These are phyloP conservation scores for Leucozona laternaria DNA, from an alignment of 2,888 invertebrate species.

Conservation along the genomic window DNA sequence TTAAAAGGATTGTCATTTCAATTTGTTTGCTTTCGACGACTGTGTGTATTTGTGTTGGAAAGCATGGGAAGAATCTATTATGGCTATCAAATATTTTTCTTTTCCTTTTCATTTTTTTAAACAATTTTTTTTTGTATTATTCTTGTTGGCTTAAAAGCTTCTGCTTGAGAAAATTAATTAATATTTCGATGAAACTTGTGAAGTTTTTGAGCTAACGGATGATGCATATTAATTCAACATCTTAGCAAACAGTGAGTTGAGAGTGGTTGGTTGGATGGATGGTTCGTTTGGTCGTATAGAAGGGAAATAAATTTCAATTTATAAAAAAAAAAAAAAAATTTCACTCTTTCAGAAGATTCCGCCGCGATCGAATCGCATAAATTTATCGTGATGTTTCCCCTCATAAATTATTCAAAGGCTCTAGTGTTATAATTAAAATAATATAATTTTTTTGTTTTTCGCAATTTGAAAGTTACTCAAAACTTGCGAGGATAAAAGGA, in stretches of 20 bases:
- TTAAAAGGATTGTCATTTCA: conserved; percentile 66
- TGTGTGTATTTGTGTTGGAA: conserved; percentile 30
- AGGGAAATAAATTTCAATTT: conserved; percentile 58
- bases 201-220: conserved; percentile 50
- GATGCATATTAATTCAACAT: conserved; percentile 71
- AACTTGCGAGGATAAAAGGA: neutral
- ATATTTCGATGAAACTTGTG: conserved; percentile 56
- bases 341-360: conserved; percentile 16
- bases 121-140: conserved; percentile 25
- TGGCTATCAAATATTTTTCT: conserved; percentile 56
- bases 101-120: conserved; percentile 1
- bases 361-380: conserved; percentile 46
- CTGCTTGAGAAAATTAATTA: conserved; percentile 61
- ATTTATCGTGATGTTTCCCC: conserved; percentile 24
- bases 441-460: conserved; percentile 27
- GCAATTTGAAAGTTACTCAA: conserved; percentile 22
- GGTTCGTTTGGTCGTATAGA: too few species aligned
- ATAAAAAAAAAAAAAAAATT: conserved; percentile 22
- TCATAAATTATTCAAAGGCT: conserved; percentile 67
- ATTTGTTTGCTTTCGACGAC: conserved; percentile 52
- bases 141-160: conserved; percentile 22
- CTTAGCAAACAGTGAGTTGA: conserved; percentile 21
- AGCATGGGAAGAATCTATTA: conserved; percentile 55
- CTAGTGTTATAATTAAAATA: conserved; percentile 42
- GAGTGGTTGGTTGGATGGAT: neutral